phyloP scores from a whole-genome alignment of 2,113 vertebrate species.

The Neopipo cinnamomea region DNA sequence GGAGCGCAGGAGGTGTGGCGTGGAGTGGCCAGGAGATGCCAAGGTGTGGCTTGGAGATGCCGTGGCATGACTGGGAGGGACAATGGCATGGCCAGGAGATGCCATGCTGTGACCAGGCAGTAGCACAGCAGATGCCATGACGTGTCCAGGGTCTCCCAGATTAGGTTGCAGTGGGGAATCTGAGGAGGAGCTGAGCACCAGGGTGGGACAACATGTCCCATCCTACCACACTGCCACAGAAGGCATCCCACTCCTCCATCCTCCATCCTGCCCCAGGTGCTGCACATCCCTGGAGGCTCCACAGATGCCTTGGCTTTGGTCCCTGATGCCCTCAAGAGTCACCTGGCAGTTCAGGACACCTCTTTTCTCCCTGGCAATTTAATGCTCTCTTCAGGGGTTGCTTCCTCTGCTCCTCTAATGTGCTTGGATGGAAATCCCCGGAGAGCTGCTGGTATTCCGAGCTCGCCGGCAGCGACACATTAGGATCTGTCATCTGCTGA shows the following conservation, averaged over 20 bases:
- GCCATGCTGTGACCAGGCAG: background rate
- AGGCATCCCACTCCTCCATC: background rate
- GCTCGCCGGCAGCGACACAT: background rate
- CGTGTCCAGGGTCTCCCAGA: background rate
- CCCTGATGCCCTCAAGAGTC: rapidly evolving
- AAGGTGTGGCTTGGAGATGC: rapidly evolving
- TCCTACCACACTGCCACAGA: rapidly evolving
- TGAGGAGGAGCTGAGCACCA: background rate
- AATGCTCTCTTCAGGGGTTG: background rate
- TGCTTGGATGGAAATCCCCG: conserved; percentile 29
- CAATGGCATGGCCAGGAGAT: no score
- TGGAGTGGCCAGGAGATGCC: background rate
- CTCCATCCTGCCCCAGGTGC: background rate
- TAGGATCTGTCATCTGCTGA: conserved; percentile 57
- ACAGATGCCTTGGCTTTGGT: rapidly evolving
- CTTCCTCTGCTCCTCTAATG: background rate
- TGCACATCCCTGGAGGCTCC: rapidly evolving
- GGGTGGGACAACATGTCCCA: background rate
- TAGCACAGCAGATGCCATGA: background rate
- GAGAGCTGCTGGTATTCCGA: background rate
- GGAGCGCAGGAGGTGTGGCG: background rate
- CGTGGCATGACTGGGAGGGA: background rate
- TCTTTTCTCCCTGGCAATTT: background rate
- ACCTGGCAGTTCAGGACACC: background rate
- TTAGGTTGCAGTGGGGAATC: background rate